phyloP scores from a whole-genome alignment of 2,797 vertebrate species.

The Merluccius polli region DNA sequence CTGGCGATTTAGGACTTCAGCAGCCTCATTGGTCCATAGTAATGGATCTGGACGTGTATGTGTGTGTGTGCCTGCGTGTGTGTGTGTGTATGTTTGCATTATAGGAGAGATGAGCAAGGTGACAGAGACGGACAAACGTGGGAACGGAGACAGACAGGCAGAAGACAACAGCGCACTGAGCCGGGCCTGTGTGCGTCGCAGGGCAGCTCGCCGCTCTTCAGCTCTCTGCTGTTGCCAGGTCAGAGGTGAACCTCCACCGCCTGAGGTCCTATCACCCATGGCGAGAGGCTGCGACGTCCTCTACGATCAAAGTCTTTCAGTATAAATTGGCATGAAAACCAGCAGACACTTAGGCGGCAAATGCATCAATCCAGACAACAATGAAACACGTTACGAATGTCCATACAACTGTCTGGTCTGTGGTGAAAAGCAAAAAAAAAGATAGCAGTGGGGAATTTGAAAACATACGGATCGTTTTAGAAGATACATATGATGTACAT shows the following conservation, averaged over 20 bases:
- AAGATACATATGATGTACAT: neutral
- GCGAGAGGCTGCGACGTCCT: constrained; percentile 7
- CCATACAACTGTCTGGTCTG: constrained; percentile 36
- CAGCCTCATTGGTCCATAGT: constrained; percentile 14
- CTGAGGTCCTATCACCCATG: constrained; percentile 15
- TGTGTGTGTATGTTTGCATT: neutral
- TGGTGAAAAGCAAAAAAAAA: constrained; percentile 10
- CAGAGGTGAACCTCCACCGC: constrained; percentile 45
- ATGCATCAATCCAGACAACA: constrained; percentile 41
- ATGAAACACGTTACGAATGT: constrained; percentile 44
- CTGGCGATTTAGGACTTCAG: neutral
- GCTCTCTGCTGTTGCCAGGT: constrained; percentile 23
- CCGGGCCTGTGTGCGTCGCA: constrained; percentile 30
- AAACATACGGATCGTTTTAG: neutral
- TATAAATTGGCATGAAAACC: constrained; percentile 23
- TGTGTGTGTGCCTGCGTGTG: constrained; percentile 4
- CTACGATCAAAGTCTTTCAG: constrained; percentile 27
- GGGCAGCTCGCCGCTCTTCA: constrained; percentile 23
- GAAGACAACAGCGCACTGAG: constrained; percentile 35
- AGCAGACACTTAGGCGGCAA: constrained; percentile 27
- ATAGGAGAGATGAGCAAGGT: constrained; percentile 4
- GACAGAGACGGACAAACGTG: constrained; percentile 20
- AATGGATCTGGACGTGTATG: constrained; percentile 1
- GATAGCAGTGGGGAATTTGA: constrained; percentile 1
- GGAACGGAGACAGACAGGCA: constrained; percentile 34